These are phyloP conservation scores for Procambarus clarkii DNA, from an alignment of 1,140 invertebrate genomes.

Conservation along the genomic window DNA sequence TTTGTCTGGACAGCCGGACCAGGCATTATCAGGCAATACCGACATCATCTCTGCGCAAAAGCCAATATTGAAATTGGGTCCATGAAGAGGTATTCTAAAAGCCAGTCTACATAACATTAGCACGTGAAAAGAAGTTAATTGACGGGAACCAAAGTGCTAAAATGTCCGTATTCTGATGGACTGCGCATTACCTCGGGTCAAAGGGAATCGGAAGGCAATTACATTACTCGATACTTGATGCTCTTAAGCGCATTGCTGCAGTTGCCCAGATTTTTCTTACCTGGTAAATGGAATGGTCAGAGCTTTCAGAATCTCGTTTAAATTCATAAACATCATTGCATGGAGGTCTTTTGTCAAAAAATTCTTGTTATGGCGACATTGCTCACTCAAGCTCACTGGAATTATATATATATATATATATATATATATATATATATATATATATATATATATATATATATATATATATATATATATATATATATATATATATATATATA, in stretches of 20 bases:
- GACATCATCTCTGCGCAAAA: no score
- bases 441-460: no score
- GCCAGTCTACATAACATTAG: neutral
- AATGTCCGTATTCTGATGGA: neutral
- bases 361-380: no score
- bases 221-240: neutral
- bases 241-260: neutral
- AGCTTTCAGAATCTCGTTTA: neutral
- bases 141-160: neutral
- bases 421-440: no score
- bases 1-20: no score
- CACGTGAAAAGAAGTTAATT: slow-evolving; percentile 1
- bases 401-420: no score
- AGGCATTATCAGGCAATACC: no score
- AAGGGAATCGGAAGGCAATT: neutral
- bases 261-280: neutral
- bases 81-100: neutral
- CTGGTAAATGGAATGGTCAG: neutral
- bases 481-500: no score
- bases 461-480: no score
- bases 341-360: neutral
- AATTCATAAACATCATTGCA: neutral
- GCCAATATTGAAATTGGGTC: neutral
- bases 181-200: neutral
- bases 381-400: no score